Conservation (phyloP, 2,797 vertebrate genomes). For the Agapornis canus region DNA sequence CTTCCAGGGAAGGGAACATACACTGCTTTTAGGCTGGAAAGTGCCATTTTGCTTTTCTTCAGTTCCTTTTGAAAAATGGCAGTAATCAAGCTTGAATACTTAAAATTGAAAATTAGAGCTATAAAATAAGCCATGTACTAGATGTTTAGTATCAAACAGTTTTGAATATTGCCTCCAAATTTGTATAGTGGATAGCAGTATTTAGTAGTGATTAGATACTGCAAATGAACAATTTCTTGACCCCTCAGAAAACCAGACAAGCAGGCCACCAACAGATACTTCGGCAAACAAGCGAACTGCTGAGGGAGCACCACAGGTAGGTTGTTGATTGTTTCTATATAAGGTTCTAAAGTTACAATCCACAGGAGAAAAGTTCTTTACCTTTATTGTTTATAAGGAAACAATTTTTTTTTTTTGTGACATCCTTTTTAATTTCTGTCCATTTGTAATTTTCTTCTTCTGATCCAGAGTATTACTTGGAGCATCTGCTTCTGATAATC, state of each 20-base stretch:
- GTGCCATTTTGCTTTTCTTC: background rate
- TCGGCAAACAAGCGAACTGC: constrained; percentile 75
- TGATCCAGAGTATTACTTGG: background rate
- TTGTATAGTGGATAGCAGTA: background rate
- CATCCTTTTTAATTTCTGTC: background rate
- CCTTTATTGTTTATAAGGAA: background rate
- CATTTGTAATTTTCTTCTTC: background rate
- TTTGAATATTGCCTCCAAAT: background rate
- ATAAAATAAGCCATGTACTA: background rate
- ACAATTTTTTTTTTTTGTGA: background rate
- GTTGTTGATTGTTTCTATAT: constrained; percentile 39
- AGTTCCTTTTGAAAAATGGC: background rate
- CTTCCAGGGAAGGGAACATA: background rate
- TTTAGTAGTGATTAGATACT: background rate
- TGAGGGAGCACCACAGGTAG: constrained; percentile 77
- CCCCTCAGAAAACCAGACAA: constrained; percentile 88
- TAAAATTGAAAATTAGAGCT: background rate
- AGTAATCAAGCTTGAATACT: background rate
- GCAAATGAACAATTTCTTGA: constrained; percentile 62
- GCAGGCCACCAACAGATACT: constrained; percentile 75
- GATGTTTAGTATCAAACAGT: background rate
- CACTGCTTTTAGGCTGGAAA: background rate
- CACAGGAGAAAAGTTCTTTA: constrained; percentile 26
- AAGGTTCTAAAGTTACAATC: constrained; percentile 47
- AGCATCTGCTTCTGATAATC: background rate